Base-by-base conservation (phyloP, 2,888 invertebrate species). In the Apomyelois bistriatella region DNA sequence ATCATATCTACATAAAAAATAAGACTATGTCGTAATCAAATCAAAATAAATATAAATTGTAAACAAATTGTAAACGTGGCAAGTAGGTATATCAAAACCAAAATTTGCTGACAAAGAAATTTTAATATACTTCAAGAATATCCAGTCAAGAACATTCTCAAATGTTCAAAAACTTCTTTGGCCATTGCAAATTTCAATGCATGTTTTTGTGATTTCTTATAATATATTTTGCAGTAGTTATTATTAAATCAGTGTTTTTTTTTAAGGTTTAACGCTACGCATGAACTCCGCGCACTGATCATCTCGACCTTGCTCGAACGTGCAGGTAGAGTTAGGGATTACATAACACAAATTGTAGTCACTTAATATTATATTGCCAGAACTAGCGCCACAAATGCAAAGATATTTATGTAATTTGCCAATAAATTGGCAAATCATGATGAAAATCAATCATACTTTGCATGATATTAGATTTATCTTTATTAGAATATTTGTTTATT, bases 221-320 rank as follows among this genome's bases (percentile, higher is more conserved):
- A n/a, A n/a, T n/a, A n/a, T 35, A 35, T 35, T 47, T 47, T 46
- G 43, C 13, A 13, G 28, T 47, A 43, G 46, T 53, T 32, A 32
- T 32, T 4, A 32, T 9, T 41, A 42, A 8, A 10, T 53, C 42
- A 52, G 48, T 42, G 40, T 48, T 48, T 36, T 37, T 52, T 52
- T 43, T 46, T 52, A 16, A 1, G 22, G 36, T 52, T 68, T 74
- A 74, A 58, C 59, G 62, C 59, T 60, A 71, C 68, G 70, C 70
- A 66, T 74, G 58, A 56, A 48, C 54, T 46, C 36, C 55, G 54
- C 59, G 54, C 58, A 60, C 62, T 59, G 54, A 61, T 61, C 62
- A 62, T 59, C 55, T 58, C 54, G 64, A 66, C 68, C 66, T 68
- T 68, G 66, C 58, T n/a, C 13, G 55, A 40, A 54, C 32, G 32